Evolutionary conservation across 2,888 invertebrate genomes (phyloP).

Genomic region (Pyrgus malvae): DNA sequence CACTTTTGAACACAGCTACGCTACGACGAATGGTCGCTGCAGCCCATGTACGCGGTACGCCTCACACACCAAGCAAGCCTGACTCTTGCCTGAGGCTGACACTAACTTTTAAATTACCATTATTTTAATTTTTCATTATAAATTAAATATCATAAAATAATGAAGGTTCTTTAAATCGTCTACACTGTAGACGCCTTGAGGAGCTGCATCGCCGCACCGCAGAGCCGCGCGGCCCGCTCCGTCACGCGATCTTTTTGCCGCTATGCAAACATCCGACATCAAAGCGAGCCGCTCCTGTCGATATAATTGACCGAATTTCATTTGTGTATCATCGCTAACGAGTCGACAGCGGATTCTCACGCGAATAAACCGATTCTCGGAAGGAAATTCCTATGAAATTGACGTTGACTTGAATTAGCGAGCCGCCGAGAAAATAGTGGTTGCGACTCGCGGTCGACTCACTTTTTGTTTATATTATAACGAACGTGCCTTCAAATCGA

Average conservation of each 20-base stretch:
- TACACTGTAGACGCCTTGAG: slow-evolving; percentile 36
- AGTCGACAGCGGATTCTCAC: slow-evolving; percentile 13
- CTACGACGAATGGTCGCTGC: no score
- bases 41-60: no score
- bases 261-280: slow-evolving; percentile 8
- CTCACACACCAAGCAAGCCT: no score
- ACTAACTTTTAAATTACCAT: no score
- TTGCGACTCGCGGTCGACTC: no score
- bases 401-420: slow-evolving; percentile 9
- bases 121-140: no score
- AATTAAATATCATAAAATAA: no score
- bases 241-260: slow-evolving; percentile 40
- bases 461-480: no score
- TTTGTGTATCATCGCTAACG: slow-evolving; percentile 20
- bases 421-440: not conserved
- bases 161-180: no score
- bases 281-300: slow-evolving; percentile 12
- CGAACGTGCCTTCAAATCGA: no score
- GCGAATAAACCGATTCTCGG: slow-evolving; percentile 19
- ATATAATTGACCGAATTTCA: slow-evolving; percentile 20
- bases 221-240: slow-evolving; percentile 32
- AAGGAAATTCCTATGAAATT: slow-evolving; percentile 8
- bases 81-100: no score
- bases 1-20: no score
- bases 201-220: slow-evolving; percentile 39